These are phyloP conservation scores for Theropithecus gelada DNA, from an alignment of 2,113 vertebrate genomes.

Conservation along the genomic window DNA sequence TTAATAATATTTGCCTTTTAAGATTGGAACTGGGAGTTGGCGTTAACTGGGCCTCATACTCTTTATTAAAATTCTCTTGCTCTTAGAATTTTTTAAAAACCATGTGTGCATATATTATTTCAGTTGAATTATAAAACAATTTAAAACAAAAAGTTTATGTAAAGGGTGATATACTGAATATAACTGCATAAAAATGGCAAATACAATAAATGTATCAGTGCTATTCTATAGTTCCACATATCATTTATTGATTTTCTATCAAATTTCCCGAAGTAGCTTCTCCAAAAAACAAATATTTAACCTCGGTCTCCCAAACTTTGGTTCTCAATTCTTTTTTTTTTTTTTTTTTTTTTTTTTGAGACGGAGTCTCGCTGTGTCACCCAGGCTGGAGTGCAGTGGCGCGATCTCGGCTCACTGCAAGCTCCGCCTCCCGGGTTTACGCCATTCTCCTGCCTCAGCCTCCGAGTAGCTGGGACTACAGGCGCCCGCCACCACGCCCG, in stretches of 20 bases:
- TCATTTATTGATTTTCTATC: neutral
- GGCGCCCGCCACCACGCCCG: too few species aligned
- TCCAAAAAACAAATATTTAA: neutral
- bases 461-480: too few species aligned
- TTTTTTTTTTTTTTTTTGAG: too few species aligned
- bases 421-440: too few species aligned
- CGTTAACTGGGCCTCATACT: neutral
- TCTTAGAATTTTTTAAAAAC: neutral
- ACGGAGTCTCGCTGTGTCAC: too few species aligned
- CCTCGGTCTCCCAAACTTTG: neutral
- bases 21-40: neutral
- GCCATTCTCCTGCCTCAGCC: too few species aligned
- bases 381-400: too few species aligned
- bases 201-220: neutral
- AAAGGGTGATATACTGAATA: neutral
- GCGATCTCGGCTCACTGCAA: too few species aligned
- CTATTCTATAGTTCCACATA: neutral
- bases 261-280: neutral
- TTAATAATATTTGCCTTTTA: neutral
- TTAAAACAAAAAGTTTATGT: neutral
- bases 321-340: neutral
- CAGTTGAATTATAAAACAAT: neutral
- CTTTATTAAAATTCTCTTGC: neutral
- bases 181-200: neutral
- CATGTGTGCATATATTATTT: neutral